A percentile compares a stretch with the other conserved stretches of the same genome.
Conservation (phyloP, 1,140 invertebrate species). For the Drosophila tristis region DNA sequence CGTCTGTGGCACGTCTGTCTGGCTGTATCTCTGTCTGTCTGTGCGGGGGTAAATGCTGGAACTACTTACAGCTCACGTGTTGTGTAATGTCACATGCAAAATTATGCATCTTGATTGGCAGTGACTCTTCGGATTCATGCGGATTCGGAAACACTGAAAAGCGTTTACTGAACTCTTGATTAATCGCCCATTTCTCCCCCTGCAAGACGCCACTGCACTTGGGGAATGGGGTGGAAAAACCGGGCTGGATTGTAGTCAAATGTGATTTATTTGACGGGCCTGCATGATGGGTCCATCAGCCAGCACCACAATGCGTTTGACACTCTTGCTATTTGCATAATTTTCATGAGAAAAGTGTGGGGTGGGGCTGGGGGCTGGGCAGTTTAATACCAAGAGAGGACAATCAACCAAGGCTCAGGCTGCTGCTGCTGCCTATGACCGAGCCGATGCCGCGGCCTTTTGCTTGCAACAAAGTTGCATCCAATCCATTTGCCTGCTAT, state of each 20-base stretch:
- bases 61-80: slow-evolving; percentile 53
- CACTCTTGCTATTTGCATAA: slow-evolving; percentile 67
- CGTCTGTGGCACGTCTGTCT: slow-evolving; percentile 50
- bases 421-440: not conserved
- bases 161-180: slow-evolving; percentile 64
- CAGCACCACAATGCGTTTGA: slow-evolving; percentile 50
- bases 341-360: not conserved
- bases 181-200: slow-evolving; percentile 56
- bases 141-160: slow-evolving; percentile 20
- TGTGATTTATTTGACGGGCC: slow-evolving; percentile 49
- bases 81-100: slow-evolving; percentile 62
- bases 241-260: slow-evolving; percentile 38
- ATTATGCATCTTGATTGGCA: slow-evolving; percentile 73
- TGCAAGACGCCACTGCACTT: slow-evolving; percentile 31
- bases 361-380: not conserved
- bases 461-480: not conserved
- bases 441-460: not conserved
- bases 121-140: slow-evolving; percentile 20
- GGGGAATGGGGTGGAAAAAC: slow-evolving; percentile 51
- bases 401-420: slow-evolving; percentile 5
- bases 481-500: too few relatives aligned
- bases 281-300: not conserved
- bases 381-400: slow-evolving; percentile 4
- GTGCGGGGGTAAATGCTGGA: slow-evolving; percentile 1
- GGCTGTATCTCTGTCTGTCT: not conserved